phyloP scores from a whole-genome alignment of 2,113 vertebrate species.

The Dasypus novemcinctus region DNA sequence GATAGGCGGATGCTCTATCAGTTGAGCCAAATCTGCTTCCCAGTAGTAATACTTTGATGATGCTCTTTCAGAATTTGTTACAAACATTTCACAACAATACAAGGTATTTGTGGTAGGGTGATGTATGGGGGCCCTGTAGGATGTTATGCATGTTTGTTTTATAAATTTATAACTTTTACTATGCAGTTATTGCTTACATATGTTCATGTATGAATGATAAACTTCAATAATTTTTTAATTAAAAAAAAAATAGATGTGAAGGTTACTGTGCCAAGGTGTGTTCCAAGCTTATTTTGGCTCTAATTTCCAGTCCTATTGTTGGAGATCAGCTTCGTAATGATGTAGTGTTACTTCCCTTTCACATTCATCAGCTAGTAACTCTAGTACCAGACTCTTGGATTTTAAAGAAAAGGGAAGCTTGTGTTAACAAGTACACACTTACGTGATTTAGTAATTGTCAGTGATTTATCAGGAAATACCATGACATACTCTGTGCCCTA shows the following conservation, averaged over 20 bases:
- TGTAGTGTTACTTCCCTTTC: conserved; percentile 6
- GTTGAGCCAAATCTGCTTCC: no score
- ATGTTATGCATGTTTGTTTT: no score
- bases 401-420: background rate
- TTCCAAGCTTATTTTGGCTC: background rate
- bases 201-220: no score
- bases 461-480: conserved; percentile 71
- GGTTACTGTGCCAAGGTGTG: background rate
- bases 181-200: no score
- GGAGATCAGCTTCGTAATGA: background rate
- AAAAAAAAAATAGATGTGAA: background rate
- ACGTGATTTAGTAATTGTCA: background rate
- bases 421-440: conserved; percentile 33
- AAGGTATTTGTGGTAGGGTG: no score
- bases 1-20: no score
- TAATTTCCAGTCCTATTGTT: background rate
- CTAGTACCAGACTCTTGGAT: background rate
- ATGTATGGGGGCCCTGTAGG: no score
- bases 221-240: no score
- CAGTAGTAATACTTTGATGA: no score
- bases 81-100: no score
- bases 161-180: no score
- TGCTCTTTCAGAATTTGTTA: no score
- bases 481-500: background rate
- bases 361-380: background rate